phyloP scores from a whole-genome alignment of 1,140 invertebrate species.

The Drosophila tsacasi region DNA sequence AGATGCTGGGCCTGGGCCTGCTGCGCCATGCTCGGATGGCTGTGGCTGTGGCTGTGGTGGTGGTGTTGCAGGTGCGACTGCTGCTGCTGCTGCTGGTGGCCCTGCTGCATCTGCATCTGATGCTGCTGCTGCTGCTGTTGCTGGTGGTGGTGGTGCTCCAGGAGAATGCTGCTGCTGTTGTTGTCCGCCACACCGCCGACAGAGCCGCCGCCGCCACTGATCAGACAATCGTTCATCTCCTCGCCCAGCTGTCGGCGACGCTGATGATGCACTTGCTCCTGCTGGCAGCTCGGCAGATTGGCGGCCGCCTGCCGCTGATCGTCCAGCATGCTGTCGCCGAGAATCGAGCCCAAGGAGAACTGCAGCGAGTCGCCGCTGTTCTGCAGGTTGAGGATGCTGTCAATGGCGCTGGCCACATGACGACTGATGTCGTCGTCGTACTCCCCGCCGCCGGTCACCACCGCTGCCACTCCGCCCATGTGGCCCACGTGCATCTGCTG shows the following conservation, averaged over 20 bases:
- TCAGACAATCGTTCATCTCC: conserved; percentile 82
- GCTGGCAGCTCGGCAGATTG: conserved; percentile 71
- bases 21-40: conserved; percentile 52
- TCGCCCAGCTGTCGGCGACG: conserved; percentile 74
- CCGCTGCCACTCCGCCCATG: conserved; percentile 38
- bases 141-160: conserved; percentile 70
- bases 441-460: conserved; percentile 61
- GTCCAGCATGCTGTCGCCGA: conserved; percentile 80
- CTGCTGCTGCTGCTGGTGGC: conserved; percentile 50
- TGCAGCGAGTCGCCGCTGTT: conserved; percentile 84
- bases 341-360: conserved; percentile 79
- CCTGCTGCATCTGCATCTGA: conserved; percentile 58
- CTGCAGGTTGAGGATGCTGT: conserved; percentile 91
- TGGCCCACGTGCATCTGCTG: conserved; percentile 75
- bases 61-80: conserved; percentile 66
- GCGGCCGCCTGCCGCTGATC: conserved; percentile 71
- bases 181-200: conserved; percentile 60
- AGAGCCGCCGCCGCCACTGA: conserved; percentile 66
- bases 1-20: conserved; percentile 60
- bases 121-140: conserved; percentile 59
- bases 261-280: conserved; percentile 52
- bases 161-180: conserved; percentile 52
- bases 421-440: conserved; percentile 89
- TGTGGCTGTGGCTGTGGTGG: conserved; percentile 36
- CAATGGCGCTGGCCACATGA: conserved; percentile 92